Evolutionary conservation across 2,797 vertebrate species (phyloP).

Genomic region (Staurois parvus): DNA sequence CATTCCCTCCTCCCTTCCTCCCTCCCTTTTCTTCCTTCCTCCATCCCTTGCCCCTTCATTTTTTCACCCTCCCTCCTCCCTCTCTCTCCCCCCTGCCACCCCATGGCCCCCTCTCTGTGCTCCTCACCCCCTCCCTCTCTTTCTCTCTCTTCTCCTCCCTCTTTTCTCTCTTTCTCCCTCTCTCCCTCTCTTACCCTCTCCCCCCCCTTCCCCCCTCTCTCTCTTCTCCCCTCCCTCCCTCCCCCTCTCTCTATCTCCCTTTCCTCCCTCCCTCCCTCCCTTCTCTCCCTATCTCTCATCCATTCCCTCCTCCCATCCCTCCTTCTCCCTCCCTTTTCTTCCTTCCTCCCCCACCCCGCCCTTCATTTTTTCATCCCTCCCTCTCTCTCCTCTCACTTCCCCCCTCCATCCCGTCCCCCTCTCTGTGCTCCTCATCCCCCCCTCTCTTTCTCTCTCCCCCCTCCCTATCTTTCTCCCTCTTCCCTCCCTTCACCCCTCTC

Average conservation of each 20-base stretch:
- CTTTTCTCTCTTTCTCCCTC: background rate
- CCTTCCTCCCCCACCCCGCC: no score
- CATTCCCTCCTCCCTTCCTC: no score
- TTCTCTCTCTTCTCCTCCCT: background rate
- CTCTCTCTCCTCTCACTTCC: no score
- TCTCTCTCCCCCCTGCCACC: background rate
- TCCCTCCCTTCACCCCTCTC: no score
- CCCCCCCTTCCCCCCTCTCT: background rate
- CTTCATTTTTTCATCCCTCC: no score
- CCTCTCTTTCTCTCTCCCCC: no score
- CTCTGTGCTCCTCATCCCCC: no score
- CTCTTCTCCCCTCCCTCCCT: background rate
- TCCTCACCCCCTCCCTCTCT: background rate
- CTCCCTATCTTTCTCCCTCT: no score
- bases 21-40: background rate
- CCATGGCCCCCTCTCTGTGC: background rate
- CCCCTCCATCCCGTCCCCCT: no score
- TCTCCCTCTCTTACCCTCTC: background rate
- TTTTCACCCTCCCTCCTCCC: background rate
- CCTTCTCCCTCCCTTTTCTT: background rate
- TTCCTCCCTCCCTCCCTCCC: background rate
- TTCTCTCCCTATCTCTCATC: background rate
- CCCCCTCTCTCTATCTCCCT: background rate
- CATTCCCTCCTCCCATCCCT: no score
- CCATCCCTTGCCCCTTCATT: background rate